Base-by-base conservation (phyloP, 2,113 vertebrate species). In the Eira barbara region DNA sequence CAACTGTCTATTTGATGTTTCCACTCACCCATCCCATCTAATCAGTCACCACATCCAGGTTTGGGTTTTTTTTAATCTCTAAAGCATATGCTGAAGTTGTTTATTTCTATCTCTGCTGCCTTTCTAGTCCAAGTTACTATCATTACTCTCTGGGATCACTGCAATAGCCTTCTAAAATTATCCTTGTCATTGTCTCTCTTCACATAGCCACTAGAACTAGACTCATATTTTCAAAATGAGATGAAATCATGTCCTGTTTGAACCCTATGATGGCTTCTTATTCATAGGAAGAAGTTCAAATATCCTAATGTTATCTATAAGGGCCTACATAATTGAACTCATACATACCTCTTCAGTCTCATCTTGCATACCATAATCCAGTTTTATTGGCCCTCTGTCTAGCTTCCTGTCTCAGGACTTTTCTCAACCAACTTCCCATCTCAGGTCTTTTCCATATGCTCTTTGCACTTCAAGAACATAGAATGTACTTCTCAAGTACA, bases 171-270 rank as follows among this genome's bases (percentile, higher is more conserved):
- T 91, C 36, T 69, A 88, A 78, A n/a, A n/a, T 71, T 69, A 65
- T 36, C 31, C 27, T 92, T 88, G 25, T 63, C 47, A 80, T 73
- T 76, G 11, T 57, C n/a, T 79, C 65, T 84, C 17, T 97, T 39
- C 86, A 59, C 31, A 47, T 0, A 80, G 84, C 74, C 11, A 78
- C 39, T 47, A 57, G 57, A 57, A 57, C 57, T 57, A 88, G 69
- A 61, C 29, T 83, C 73, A 69, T 69, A 34, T 69, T 87, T 97
- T 92, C 91, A 81, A 89, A 95, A 84, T 47, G 39, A 87, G 25
- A 57, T 91, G 21, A 85, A 85, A 76, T 18, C 10, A n/a, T 93
- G 20, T 36, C 74, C 47, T 90, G 1, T 95, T 88, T 94, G 85
- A 83, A 29, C 7, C 61, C 71, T 87, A 87, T 74, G 79, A 83